Conservation (phyloP, 2,797 vertebrate species). For the Cirrhinus molitorella region DNA sequence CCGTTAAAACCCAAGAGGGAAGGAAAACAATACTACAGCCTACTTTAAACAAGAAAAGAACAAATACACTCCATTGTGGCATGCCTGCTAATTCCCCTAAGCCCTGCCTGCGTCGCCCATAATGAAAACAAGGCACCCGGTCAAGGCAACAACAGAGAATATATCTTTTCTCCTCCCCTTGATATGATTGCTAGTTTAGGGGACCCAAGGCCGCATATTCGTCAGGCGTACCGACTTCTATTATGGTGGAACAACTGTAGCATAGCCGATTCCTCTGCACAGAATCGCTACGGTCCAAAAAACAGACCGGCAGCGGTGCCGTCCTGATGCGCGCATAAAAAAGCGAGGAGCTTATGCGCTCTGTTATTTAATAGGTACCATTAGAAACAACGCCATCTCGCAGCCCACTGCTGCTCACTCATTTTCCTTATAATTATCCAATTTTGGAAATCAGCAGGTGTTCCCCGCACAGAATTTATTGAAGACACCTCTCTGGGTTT, state of each 20-base stretch:
- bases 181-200: slow-evolving; percentile 62
- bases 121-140: slow-evolving; percentile 58
- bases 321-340: slow-evolving; percentile 60
- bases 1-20: slow-evolving; percentile 40
- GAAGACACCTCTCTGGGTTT: slow-evolving; percentile 47
- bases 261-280: slow-evolving; percentile 60
- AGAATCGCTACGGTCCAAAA: slow-evolving; percentile 48
- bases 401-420: slow-evolving; percentile 59
- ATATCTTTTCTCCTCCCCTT: slow-evolving; percentile 46
- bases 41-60: slow-evolving; percentile 31
- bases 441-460: slow-evolving; percentile 66
- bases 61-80: slow-evolving; percentile 25
- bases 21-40: slow-evolving; percentile 45
- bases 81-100: slow-evolving; percentile 44
- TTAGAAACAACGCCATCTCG: slow-evolving; percentile 64
- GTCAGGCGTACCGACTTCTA: slow-evolving; percentile 71
- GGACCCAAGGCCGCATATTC: slow-evolving; percentile 65
- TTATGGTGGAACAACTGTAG: slow-evolving; percentile 66
- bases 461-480: slow-evolving; percentile 53
- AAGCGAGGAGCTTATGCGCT: slow-evolving; percentile 59
- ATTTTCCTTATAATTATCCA: slow-evolving; percentile 66
- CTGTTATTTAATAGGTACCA: slow-evolving; percentile 66
- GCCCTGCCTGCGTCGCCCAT: slow-evolving; percentile 37
- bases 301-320: slow-evolving; percentile 51
- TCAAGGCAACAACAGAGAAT: slow-evolving; percentile 45